A percentile compares a stretch with the other conserved stretches of the same genome.
These are phyloP conservation scores for Aleiodes leptofemur DNA, from an alignment of 2,888 invertebrate genomes.

Conservation along the genomic window DNA sequence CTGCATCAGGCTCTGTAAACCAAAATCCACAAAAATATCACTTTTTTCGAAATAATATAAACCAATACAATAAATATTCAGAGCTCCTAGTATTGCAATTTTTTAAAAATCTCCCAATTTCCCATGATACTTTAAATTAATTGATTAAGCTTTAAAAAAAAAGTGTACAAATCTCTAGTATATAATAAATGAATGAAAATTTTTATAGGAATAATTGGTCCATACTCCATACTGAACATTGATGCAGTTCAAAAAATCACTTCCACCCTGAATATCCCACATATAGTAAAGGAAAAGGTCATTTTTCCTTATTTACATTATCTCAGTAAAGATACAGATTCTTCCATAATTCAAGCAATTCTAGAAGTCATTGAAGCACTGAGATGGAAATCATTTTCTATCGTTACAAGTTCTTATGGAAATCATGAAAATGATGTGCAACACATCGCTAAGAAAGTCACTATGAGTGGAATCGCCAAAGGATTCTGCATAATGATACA, in stretches of 20 bases:
- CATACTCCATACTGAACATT: constrained; percentile 67
- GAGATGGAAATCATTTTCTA: constrained; percentile 71
- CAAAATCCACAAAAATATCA: no score
- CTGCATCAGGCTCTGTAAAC: no score
- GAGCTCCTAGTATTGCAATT: no score
- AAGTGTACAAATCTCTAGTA: not conserved
- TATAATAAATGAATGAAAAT: not conserved
- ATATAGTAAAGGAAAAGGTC: constrained; percentile 66
- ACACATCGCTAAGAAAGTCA: constrained; percentile 68
- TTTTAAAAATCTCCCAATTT: no score
- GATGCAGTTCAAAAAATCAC: constrained; percentile 72
- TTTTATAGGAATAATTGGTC: constrained; percentile 71
- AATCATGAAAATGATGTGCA: constrained; percentile 65
- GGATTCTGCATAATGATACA: constrained; percentile 67
- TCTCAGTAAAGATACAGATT: constrained; percentile 66
- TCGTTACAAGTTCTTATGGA: constrained; percentile 63
- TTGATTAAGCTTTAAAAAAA: not conserved
- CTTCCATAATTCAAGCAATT: constrained; percentile 67
- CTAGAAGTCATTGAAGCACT: constrained; percentile 65
- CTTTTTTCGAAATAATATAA: no score
- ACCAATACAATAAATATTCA: no score
- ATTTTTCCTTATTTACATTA: constrained; percentile 65
- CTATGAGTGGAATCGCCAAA: constrained; percentile 64
- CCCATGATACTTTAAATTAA: not conserved
- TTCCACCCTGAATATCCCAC: constrained; percentile 70